Percentiles rank a stretch among this genome's conserved stretches.
phyloP scores from a whole-genome alignment of 2,797 vertebrate species.

The Thripadectes ignobilis region DNA sequence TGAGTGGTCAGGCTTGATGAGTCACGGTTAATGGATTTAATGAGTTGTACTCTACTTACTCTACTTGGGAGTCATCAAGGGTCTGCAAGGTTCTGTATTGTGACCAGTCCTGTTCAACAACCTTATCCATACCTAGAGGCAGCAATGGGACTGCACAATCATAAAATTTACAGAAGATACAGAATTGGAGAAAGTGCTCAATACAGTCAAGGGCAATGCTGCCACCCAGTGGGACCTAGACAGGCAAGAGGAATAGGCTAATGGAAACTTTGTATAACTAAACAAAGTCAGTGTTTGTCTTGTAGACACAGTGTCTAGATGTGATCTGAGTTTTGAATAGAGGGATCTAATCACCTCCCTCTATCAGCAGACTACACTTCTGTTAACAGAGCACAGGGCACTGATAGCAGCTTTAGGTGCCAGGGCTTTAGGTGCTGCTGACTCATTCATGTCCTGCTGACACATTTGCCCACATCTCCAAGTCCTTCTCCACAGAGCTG shows the following conservation, averaged over 20 bases:
- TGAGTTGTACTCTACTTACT: neutral
- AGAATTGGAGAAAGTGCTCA: neutral
- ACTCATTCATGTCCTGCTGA: neutral
- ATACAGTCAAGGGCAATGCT: conserved; percentile 25
- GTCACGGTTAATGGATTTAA: neutral
- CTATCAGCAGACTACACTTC: neutral
- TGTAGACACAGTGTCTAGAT: neutral
- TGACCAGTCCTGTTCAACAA: neutral
- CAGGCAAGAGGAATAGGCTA: neutral
- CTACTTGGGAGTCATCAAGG: neutral
- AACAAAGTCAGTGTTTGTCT: neutral
- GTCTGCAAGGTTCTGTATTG: neutral
- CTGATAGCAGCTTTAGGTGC: neutral
- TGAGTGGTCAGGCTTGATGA: neutral
- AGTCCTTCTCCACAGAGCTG: neutral
- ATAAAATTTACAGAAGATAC: neutral
- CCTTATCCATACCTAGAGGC: neutral
- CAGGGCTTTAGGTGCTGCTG: neutral
- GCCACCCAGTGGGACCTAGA: conserved; percentile 56
- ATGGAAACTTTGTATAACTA: neutral
- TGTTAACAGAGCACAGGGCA: neutral
- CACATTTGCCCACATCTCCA: neutral
- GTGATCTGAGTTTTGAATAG: neutral
- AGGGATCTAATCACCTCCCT: neutral
- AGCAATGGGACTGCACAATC: neutral